phyloP scores from a whole-genome alignment of 2,113 vertebrate species.

The Heterocephalus glaber region DNA sequence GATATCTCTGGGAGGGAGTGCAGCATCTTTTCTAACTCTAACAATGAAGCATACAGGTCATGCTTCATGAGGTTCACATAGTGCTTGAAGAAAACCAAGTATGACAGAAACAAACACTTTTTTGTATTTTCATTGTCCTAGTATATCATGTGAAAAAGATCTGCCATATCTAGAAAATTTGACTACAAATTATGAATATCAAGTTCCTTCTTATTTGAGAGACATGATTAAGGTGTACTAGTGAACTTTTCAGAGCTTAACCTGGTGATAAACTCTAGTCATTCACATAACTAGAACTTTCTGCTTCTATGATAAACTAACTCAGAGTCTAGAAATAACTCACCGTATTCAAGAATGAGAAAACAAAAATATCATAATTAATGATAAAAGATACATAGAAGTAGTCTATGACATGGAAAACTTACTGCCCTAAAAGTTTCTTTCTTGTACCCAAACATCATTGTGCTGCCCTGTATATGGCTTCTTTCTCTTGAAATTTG shows the following conservation, averaged over 20 bases:
- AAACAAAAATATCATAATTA: background rate
- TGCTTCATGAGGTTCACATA: background rate
- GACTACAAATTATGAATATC: background rate
- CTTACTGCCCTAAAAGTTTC: background rate
- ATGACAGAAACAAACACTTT: background rate
- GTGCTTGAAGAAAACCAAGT: background rate
- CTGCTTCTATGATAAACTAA: background rate
- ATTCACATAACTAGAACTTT: background rate
- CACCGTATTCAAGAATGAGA: background rate
- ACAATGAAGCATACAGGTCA: background rate
- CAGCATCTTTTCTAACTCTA: slow-evolving; percentile 32
- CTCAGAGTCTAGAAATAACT: background rate
- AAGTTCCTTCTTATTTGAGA: background rate
- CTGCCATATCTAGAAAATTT: background rate
- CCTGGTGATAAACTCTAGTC: no score
- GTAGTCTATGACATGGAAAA: background rate
- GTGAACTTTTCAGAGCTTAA: background rate
- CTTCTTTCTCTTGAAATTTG: background rate
- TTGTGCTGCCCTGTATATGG: background rate
- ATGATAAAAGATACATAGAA: background rate
- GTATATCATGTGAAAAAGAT: background rate
- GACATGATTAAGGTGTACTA: background rate
- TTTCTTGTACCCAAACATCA: background rate
- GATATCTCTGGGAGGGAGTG: slow-evolving; percentile 34
- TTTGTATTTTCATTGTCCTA: background rate